Evolutionary conservation across 2,888 invertebrate species (phyloP).

Genomic region (Lamproptera curius): DNA sequence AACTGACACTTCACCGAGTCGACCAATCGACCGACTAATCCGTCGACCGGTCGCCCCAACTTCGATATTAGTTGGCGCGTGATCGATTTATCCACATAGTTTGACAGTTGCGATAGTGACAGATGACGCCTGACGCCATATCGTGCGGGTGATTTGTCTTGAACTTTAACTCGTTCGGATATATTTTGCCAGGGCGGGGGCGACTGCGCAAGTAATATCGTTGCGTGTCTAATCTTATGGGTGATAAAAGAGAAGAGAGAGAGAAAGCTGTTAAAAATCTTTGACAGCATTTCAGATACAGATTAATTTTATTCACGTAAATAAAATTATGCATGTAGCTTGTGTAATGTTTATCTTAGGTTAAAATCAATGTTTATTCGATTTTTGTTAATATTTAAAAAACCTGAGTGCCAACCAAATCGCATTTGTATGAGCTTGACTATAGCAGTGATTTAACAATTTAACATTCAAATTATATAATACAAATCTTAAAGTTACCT

Average conservation of each 20-base stretch:
- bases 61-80: conserved; percentile 74
- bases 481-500: no score
- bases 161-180: conserved; percentile 37
- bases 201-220: neutral
- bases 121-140: conserved; percentile 69
- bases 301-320: no score
- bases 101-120: conserved; percentile 74
- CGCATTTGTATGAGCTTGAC: no score
- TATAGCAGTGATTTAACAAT: no score
- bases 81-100: conserved; percentile 71
- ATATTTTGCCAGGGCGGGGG: conserved; percentile 7
- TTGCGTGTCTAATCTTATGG: neutral
- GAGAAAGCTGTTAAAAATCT: no score
- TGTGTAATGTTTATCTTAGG: no score
- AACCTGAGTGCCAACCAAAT: no score
- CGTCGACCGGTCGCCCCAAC: conserved; percentile 45
- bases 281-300: no score
- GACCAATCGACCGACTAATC: conserved; percentile 33
- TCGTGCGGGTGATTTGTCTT: conserved; percentile 68
- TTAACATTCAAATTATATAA: no score
- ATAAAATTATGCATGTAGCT: no score
- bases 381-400: no score
- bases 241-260: conserved; percentile 6
- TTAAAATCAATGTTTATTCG: no score
- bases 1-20: conserved; percentile 53